Conservation (phyloP, 2,888 invertebrate genomes). For the Acleris emargana region DNA sequence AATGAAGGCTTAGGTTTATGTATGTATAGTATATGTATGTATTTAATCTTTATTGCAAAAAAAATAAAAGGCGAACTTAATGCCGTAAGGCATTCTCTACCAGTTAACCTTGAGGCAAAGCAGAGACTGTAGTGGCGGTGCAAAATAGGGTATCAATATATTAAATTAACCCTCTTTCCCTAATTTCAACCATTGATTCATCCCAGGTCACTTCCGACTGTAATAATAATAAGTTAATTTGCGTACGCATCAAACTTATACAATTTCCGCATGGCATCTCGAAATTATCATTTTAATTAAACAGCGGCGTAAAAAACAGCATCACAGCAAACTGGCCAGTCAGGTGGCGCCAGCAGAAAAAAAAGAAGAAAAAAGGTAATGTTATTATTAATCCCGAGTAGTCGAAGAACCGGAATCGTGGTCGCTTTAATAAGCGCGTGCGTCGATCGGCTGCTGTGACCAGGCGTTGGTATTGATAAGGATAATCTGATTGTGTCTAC, state of each 20-base stretch:
- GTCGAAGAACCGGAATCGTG: slow-evolving; percentile 52
- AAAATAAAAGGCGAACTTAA: no score
- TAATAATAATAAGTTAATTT: not conserved
- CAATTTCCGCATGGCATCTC: slow-evolving; percentile 39
- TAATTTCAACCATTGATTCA: no score
- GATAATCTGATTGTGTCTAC: slow-evolving; percentile 43
- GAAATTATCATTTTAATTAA: slow-evolving; percentile 50
- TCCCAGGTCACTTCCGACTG: no score
- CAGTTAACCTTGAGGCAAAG: no score
- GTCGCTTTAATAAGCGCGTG: slow-evolving; percentile 31
- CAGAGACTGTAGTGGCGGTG: no score
- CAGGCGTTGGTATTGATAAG: slow-evolving; percentile 47
- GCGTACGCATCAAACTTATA: slow-evolving; percentile 32
- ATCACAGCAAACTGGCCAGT: slow-evolving; percentile 45
- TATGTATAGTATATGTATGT: no score
- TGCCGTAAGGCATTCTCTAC: no score
- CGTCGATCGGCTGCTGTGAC: slow-evolving; percentile 55
- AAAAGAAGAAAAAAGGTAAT: slow-evolving; percentile 58
- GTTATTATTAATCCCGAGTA: slow-evolving; percentile 69
- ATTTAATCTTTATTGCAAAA: no score
- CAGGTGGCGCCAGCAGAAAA: slow-evolving; percentile 67
- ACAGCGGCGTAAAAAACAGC: slow-evolving; percentile 46
- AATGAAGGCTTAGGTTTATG: no score
- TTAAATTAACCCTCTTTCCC: no score
- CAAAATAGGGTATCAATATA: no score